Conservation (phyloP, 2,113 vertebrate genomes). For the Stigmatopora nigra region DNA sequence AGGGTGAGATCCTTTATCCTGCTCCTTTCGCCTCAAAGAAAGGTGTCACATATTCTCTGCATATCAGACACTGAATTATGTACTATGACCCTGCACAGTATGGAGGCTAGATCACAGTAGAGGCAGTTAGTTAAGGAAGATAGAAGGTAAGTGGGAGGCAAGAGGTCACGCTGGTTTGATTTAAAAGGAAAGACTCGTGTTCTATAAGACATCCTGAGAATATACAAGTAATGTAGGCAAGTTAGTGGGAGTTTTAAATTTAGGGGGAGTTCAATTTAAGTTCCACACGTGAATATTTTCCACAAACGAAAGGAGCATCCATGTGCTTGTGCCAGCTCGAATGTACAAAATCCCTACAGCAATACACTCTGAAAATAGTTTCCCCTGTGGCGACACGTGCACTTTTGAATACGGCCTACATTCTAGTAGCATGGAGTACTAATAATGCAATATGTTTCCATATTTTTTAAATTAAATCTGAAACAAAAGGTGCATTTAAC, state of each 20-base stretch:
- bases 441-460: neutral
- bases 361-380: neutral
- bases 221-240: neutral
- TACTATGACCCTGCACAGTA: conserved; percentile 18
- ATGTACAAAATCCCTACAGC: neutral
- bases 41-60: conserved; percentile 30
- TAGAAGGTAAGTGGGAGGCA: conserved; percentile 23
- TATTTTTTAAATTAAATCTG: neutral
- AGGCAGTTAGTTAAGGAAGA: conserved; percentile 35
- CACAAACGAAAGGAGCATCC: neutral
- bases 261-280: too few species aligned
- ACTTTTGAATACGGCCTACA: neutral
- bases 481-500: too few species aligned
- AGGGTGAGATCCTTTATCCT: conserved; percentile 18
- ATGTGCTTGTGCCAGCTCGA: neutral
- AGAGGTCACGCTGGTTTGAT: conserved; percentile 44
- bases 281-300: neutral
- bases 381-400: neutral
- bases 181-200: conserved; percentile 29
- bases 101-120: conserved; percentile 17
- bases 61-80: conserved; percentile 48
- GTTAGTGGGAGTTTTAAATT: neutral
- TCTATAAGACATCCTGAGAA: conserved; percentile 30
- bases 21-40: conserved; percentile 34
- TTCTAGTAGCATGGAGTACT: neutral